These are phyloP conservation scores for Holcopasites calliopsidis DNA, from an alignment of 1,140 invertebrate genomes.

Conservation along the genomic window DNA sequence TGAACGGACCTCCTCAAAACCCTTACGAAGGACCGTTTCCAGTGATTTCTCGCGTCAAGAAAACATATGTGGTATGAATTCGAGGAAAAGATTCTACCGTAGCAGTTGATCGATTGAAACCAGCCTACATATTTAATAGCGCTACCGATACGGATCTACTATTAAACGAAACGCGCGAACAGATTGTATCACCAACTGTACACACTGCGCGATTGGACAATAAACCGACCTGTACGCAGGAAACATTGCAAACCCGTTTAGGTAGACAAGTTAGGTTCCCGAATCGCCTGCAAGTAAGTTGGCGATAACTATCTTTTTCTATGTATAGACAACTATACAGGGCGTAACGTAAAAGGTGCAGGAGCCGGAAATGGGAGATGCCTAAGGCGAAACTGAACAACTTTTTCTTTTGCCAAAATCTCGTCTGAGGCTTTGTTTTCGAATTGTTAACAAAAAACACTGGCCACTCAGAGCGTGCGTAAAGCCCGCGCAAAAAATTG, in stretches of 20 bases:
- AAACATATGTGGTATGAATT: not conserved
- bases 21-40: slow-evolving; percentile 48
- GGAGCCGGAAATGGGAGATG: too few species aligned
- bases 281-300: not conserved
- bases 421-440: too few species aligned
- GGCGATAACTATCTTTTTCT: too few species aligned
- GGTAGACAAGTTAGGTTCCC: not conserved
- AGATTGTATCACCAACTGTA: too few species aligned
- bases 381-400: too few species aligned
- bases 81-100: not conserved
- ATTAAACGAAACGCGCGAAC: not conserved
- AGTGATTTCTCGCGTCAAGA: not conserved
- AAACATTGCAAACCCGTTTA: not conserved
- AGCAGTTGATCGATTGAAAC: not conserved
- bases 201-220: too few species aligned
- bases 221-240: not conserved
- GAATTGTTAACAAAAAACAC: too few species aligned
- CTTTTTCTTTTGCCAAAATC: too few species aligned
- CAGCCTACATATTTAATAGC: not conserved
- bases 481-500: too few species aligned
- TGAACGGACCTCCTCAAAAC: slow-evolving; percentile 8
- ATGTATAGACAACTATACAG: too few species aligned
- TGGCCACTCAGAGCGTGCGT: too few species aligned
- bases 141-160: not conserved
- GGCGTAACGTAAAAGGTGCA: too few species aligned